Evolutionary conservation across 2,797 vertebrate genomes (phyloP), one percentile per base, ranked within the genome.

Genomic region (Taeniopygia guttata): DNA sequence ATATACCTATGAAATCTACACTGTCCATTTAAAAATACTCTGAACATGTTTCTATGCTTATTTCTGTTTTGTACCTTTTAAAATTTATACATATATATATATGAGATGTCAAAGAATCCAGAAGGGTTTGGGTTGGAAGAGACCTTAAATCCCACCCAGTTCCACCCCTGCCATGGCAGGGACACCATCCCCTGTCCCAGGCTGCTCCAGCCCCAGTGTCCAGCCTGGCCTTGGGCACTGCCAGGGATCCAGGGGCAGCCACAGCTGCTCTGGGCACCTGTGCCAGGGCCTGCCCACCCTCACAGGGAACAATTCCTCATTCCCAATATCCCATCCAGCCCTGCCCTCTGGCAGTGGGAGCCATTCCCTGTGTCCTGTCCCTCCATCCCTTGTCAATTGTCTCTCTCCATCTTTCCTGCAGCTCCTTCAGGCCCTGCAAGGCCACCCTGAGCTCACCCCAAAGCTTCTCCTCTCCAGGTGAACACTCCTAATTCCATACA

Each of bases 131-230:
- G 10, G 17, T 3, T 19, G 18, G 21, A 2, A 67, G 3, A 1
- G 14, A 27, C 10, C 12, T 19, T 4, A 22, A 60, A 1, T 0
- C 46, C 22, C 1, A 38, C 11, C 5, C 8, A 3, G 3, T 32
- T 0, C 32, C 18, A 58, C 32, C 26, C 5, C 34, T 27, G 56
- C 26, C 32, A 7, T 34, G 38, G 32, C 45, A 87, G 45, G 52
- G 45, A 45, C 75, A 10, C 13, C 46, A n/a, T n/a, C n/a, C n/a
- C n/a, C n/a, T n/a, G n/a, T n/a, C n/a, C n/a, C n/a, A n/a, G n/a
- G n/a, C n/a, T n/a, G n/a, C n/a, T n/a, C n/a, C n/a, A n/a, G n/a
- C 74, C 0, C 30, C 77, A 48, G 34, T 30, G 36, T 21, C 67
- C 68, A 74, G 0, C 46, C 68, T 81, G 68, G 17, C 76, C 85